phyloP scores from a whole-genome alignment of 2,113 vertebrate genomes.

The Channa maculata region DNA sequence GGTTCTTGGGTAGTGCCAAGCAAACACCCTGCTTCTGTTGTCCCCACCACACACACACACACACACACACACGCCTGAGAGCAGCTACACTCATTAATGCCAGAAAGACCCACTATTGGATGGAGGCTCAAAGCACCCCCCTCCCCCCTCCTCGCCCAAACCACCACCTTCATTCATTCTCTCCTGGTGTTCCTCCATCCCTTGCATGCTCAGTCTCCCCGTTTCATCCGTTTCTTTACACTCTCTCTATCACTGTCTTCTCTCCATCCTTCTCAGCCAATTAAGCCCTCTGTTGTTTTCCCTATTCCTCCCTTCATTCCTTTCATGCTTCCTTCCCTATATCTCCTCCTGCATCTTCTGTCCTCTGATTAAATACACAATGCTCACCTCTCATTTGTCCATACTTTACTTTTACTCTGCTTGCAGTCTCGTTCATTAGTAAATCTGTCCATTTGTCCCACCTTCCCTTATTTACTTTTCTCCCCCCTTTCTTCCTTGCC shows the following conservation, averaged over 20 bases:
- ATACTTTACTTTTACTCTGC: slow-evolving; percentile 26
- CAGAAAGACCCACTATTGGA: slow-evolving; percentile 75
- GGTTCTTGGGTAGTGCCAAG: slow-evolving; percentile 51
- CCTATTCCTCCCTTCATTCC: slow-evolving; percentile 22
- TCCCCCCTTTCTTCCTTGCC: slow-evolving; percentile 11
- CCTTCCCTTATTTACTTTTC: slow-evolving; percentile 25
- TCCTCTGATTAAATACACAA: slow-evolving; percentile 29
- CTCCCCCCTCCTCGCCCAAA: slow-evolving; percentile 2
- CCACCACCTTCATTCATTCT: slow-evolving; percentile 24
- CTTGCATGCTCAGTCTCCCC: slow-evolving; percentile 1
- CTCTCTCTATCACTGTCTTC: slow-evolving; percentile 29
- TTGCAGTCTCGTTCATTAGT: slow-evolving; percentile 7
- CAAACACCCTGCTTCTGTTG: slow-evolving; percentile 44
- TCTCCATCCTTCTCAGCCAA: slow-evolving; percentile 64
- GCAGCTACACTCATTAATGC: slow-evolving; percentile 81
- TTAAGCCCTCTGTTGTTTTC: slow-evolving; percentile 65
- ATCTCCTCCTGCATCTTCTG: slow-evolving; percentile 30
- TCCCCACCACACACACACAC: neutral
- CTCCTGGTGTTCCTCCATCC: slow-evolving; percentile 30
- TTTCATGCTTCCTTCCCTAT: slow-evolving; percentile 25
- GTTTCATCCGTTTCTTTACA: slow-evolving; percentile 33
- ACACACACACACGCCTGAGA: slow-evolving; percentile 23
- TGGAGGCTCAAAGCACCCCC: slow-evolving; percentile 69
- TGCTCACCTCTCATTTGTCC: slow-evolving; percentile 15
- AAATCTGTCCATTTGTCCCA: neutral